Conservation (phyloP, 2,113 vertebrate genomes). For the Clupea harengus region DNA sequence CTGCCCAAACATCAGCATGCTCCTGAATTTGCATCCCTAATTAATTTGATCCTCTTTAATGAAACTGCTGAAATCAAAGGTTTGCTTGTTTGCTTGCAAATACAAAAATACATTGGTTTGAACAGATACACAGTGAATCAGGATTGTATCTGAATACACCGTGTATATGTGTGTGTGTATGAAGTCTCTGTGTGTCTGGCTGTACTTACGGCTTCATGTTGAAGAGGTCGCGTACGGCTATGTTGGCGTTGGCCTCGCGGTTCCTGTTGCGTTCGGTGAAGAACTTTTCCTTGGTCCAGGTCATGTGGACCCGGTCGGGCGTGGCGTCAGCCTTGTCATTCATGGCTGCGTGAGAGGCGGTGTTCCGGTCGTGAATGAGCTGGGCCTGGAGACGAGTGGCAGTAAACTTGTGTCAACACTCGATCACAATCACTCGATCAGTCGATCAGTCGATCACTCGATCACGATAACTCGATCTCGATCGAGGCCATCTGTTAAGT, state of each 20-base stretch:
- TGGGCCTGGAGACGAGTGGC: conserved; percentile 75
- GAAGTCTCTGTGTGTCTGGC: background rate
- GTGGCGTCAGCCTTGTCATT: conserved; percentile 63
- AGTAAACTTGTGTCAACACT: background rate
- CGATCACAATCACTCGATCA: background rate
- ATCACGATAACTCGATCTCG: too few species aligned
- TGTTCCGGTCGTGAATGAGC: conserved; percentile 93
- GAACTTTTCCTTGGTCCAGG: conserved; percentile 96
- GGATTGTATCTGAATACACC: background rate
- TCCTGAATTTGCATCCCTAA: background rate
- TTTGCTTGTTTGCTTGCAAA: background rate
- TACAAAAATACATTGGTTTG: background rate
- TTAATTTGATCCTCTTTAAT: background rate
- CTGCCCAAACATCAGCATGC: background rate
- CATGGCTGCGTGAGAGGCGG: conserved; percentile 72
- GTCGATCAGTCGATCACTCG: too few species aligned
- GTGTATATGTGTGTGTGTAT: background rate
- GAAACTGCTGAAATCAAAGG: background rate
- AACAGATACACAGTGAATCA: background rate
- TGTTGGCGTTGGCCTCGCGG: conserved; percentile 67
- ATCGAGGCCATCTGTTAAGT: background rate
- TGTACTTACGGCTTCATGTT: conserved; percentile 92
- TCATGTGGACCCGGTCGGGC: conserved; percentile 89
- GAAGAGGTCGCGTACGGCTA: conserved; percentile 87
- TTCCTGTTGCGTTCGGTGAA: conserved; percentile 77